Evolutionary conservation across 1,140 invertebrate genomes (phyloP), one percentile per base, ranked within the genome.

Genomic region (Acromyrmex echinatior): DNA sequence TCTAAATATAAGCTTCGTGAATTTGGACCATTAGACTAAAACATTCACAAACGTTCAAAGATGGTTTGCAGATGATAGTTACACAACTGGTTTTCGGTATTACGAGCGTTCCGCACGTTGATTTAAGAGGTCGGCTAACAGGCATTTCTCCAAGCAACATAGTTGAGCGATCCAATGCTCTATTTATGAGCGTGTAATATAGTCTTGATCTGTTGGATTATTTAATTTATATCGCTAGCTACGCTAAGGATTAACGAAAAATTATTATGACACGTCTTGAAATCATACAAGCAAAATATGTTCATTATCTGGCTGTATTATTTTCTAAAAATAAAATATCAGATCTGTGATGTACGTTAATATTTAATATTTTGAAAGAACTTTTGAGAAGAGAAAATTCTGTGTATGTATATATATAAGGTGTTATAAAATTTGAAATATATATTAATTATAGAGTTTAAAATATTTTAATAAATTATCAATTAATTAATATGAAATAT

Each of bases 91-190:
- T 89, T 78, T 90, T 87, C 74, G 21, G 65, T 79, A 18, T 71
- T 45, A 12, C 10, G 31, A 21, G 28, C 66, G 79, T 90, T 84
- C 21, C 63, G 28, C 62, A 49, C 66, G 85, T 80, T 90, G 89
- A 90, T 89, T 90, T 90, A 90, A 77, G 68, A 77, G 66, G 28
- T 53, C 39, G 66, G 31, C 66, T 74, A 87, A 70, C 73, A 90
- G 89, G 86, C 88, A 90, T 60, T 80, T 84, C 58, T 90, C 89
- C 89, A 90, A 90, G 66, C 74, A 84, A 84, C 87, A 84, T 66
- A 78, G 56, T 76, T 81, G 39, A 28, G 28, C 28, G 31, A 56
- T 74, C 53, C 63, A 28, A 21, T n/a, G 39, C 56, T 73, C 60
- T 88, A 80, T 90, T 82, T 86, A 88, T 45, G 51, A 86, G 62